Evolutionary conservation across 2,797 vertebrate genomes (phyloP).

Genomic region (Pseudochirops cupreus): DNA sequence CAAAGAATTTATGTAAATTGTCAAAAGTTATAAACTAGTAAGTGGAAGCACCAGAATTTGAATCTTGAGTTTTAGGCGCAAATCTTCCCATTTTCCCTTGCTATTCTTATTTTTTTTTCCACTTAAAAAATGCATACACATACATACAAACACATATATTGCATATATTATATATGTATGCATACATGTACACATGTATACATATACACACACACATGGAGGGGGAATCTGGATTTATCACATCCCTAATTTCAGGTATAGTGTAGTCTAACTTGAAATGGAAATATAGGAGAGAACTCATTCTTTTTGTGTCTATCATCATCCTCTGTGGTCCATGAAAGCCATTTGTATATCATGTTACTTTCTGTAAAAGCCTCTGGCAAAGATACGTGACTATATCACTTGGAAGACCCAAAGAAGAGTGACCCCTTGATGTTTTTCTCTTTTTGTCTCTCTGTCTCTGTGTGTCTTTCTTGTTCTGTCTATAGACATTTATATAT

Average conservation of each 20-base stretch:
- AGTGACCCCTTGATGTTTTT: slow-evolving; percentile 5
- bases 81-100: neutral
- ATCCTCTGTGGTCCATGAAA: neutral
- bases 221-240: neutral
- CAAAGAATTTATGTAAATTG: neutral
- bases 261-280: neutral
- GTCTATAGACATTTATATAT: neutral
- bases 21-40: neutral
- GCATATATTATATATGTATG: no score
- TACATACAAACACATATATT: no score
- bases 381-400: neutral
- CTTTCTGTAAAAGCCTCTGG: neutral
- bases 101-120: neutral
- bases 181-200: no score
- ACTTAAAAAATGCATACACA: neutral
- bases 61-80: neutral
- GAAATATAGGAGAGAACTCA: slow-evolving; percentile 4
- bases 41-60: neutral
- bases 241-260: neutral
- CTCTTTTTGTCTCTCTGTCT: neutral
- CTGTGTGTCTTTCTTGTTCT: neutral
- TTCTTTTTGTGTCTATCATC: slow-evolving; percentile 15
- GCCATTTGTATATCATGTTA: neutral
- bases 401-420: slow-evolving; percentile 27
- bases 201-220: no score